Evolutionary conservation across 2,113 vertebrate species (phyloP).

Genomic region (Vulpes lagopus): DNA sequence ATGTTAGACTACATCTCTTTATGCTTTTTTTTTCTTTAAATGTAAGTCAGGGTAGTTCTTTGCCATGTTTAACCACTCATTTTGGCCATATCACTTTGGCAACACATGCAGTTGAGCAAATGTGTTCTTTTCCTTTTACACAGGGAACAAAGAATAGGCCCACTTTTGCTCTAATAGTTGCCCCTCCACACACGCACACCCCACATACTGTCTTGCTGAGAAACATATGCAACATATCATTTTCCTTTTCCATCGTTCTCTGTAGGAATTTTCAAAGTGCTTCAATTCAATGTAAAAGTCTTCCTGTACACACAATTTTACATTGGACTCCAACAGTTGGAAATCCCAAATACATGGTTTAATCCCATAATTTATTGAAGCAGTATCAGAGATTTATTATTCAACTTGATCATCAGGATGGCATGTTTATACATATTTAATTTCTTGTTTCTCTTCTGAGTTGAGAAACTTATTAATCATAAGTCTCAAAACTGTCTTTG

Average conservation of each 20-base stretch:
- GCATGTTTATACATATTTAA: slow-evolving; percentile 87
- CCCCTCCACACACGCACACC: background rate
- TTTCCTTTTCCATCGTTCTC: slow-evolving; percentile 29
- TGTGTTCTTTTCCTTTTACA: background rate
- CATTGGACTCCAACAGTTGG: slow-evolving; percentile 77
- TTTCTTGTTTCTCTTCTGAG: slow-evolving; percentile 86
- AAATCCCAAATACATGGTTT: slow-evolving; percentile 81
- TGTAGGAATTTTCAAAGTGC: slow-evolving; percentile 55
- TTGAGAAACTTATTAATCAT: slow-evolving; percentile 83
- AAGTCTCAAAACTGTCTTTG: slow-evolving; percentile 81
- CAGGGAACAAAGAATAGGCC: background rate
- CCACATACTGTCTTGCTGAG: slow-evolving; percentile 40
- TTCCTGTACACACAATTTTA: slow-evolving; percentile 72
- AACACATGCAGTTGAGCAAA: background rate
- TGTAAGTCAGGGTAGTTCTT: slow-evolving; percentile 42
- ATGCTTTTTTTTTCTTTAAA: background rate
- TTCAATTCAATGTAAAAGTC: slow-evolving; percentile 68
- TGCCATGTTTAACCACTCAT: slow-evolving; percentile 26
- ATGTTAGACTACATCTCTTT: slow-evolving; percentile 15
- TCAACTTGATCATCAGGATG: slow-evolving; percentile 87
- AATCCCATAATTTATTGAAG: slow-evolving; percentile 84
- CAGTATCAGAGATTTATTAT: slow-evolving; percentile 87
- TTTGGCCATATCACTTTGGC: slow-evolving; percentile 26
- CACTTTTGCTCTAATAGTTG: background rate
- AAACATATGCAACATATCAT: slow-evolving; percentile 54